Conservation (phyloP, 2,113 vertebrate species). For the Microtus ochrogaster region DNA sequence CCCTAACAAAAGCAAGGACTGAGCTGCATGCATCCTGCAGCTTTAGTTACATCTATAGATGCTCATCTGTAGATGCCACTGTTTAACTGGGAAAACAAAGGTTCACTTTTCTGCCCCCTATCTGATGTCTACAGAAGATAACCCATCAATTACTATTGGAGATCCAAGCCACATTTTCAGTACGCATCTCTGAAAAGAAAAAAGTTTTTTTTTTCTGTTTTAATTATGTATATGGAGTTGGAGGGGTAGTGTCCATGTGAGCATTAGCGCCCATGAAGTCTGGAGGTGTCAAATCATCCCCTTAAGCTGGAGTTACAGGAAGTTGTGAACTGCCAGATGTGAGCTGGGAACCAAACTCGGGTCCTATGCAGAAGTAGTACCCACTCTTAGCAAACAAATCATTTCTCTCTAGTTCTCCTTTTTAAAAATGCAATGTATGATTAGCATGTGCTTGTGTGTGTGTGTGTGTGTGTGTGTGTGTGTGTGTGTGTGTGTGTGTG, state of each 20-base stretch:
- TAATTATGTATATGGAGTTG: not conserved
- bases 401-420: not conserved
- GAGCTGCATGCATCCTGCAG: no score
- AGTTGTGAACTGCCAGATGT: not conserved
- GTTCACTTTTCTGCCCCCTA: not conserved
- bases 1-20: not conserved
- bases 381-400: not conserved
- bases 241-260: not conserved
- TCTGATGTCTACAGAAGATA: not conserved
- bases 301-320: not conserved
- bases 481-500: rapidly evolving
- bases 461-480: not conserved
- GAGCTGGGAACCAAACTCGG: not conserved
- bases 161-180: not conserved
- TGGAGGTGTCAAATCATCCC: no score
- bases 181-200: not conserved
- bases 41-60: not conserved
- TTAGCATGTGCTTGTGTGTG: not conserved
- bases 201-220: not conserved
- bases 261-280: no score
- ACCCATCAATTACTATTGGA: not conserved
- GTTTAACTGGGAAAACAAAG: not conserved
- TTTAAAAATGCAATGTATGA: not conserved
- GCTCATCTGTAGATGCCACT: not conserved
- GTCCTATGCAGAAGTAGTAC: not conserved